Base-by-base conservation (phyloP, 2,797 vertebrate species). In the Austrolebias charrua region DNA sequence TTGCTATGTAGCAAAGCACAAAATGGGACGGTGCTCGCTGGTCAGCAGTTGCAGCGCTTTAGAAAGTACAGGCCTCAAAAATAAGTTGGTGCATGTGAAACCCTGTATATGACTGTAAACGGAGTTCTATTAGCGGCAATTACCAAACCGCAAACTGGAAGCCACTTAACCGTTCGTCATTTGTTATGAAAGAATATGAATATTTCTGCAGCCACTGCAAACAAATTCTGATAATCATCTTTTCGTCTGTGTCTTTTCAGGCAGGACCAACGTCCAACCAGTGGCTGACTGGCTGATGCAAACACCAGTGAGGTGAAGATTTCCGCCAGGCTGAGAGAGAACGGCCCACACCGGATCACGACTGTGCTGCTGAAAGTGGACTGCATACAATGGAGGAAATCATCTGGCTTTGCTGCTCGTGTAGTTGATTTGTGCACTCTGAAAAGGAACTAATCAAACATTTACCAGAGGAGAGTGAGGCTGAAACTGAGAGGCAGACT, bases 231-330 rank as follows among this genome's bases (percentile, higher is more conserved):
- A 84, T n/a, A 46, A 18, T 63, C 11, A 55, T 15, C 42, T 56
- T 64, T 15, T 82, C 45, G 76, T 29, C 48, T 81, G 58, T 86
- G 40, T 89, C 69, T 60, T 84, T 74, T 69, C 81, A 91, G 89
- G 75, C 42, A n/a, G 75, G 11, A 28, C 47, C 35, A 52, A 61
- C 60, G 50, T 55, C 68, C 62, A 29, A 11, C 74, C 70, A 56
- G 55, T 13, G 8, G 31, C 54, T 62, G 18, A 53, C 53, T 62
- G 20, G 62, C 69, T 81, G 68, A 65, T 68, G 61, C 38, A 40
- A 56, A 72, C 51, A 43, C 56, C 79, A 46, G 63, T 58, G 51
- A 71, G 49, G 60, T 54, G 69, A 47, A 73, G 70, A 58, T 66
- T 51, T 76, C 68, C 62, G 9, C 53, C 45, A 54, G 76, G 63